Percentiles rank a stretch among this genome's conserved stretches.
Conservation (phyloP, 2,888 invertebrate species). For the Lycocerus yunnanus region DNA sequence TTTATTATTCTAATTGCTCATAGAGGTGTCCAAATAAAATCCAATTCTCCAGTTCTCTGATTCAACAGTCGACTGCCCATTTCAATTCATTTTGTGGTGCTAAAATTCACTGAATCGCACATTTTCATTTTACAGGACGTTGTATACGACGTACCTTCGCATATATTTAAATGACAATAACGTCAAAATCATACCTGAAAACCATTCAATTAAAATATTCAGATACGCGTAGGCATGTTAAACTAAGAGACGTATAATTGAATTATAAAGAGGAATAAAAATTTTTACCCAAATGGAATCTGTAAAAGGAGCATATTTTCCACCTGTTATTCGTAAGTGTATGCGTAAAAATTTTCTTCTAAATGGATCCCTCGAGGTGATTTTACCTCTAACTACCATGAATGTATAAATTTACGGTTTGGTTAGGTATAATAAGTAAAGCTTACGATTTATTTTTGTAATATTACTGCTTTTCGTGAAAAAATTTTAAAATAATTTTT, state of each 20-base stretch:
- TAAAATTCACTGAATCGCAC: slow-evolving; percentile 27
- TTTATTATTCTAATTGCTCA: slow-evolving; percentile 39
- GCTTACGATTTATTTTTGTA: slow-evolving; percentile 27
- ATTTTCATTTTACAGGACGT: slow-evolving; percentile 24
- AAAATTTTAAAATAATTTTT: background rate
- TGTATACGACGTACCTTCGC: slow-evolving; percentile 14
- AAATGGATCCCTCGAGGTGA: slow-evolving; percentile 31
- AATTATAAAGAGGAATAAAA: slow-evolving; percentile 46
- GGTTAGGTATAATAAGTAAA: slow-evolving; percentile 30
- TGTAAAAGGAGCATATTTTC: slow-evolving; percentile 48
- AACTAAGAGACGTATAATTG: slow-evolving; percentile 28
- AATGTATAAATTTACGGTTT: slow-evolving; percentile 29
- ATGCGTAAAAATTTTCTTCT: slow-evolving; percentile 32
- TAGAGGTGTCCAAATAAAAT: slow-evolving; percentile 42
- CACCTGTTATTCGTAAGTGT: slow-evolving; percentile 47
- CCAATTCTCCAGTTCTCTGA: slow-evolving; percentile 43
- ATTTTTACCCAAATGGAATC: slow-evolving; percentile 49
- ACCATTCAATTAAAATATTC: background rate
- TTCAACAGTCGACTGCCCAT: slow-evolving; percentile 39
- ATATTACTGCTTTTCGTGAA: background rate
- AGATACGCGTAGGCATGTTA: background rate
- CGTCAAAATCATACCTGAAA: slow-evolving; percentile 3
- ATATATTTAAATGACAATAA: slow-evolving; percentile 4
- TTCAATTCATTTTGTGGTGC: slow-evolving; percentile 26
- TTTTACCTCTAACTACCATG: slow-evolving; percentile 31